Evolutionary conservation across 2,888 invertebrate genomes (phyloP).

Genomic region (Athalia rosae): DNA sequence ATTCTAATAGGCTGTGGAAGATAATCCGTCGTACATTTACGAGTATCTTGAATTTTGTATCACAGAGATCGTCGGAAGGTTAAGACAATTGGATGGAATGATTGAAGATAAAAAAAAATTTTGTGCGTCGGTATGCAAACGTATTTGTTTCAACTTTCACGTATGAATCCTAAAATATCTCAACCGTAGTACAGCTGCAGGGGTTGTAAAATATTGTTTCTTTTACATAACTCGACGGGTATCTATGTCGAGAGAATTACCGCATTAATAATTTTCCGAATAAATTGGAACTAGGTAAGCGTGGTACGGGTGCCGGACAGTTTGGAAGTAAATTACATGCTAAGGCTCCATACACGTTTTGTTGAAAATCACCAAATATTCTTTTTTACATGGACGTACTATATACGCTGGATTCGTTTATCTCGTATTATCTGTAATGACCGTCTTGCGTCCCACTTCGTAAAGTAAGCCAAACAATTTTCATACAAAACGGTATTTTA

Average conservation of each 20-base stretch:
- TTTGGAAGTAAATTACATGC: slow-evolving; percentile 39
- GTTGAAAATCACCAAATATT: slow-evolving; percentile 39
- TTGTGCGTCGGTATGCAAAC: no score
- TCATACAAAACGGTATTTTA: slow-evolving; percentile 33
- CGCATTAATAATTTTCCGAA: slow-evolving; percentile 26
- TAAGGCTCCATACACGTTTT: neutral
- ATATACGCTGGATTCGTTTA: slow-evolving; percentile 19
- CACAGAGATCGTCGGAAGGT: no score
- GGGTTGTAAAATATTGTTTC: neutral
- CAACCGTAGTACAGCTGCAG: neutral
- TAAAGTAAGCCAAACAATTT: neutral
- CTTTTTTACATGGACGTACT: slow-evolving; percentile 1
- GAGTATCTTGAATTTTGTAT: no score
- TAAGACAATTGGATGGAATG: no score
- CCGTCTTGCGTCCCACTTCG: neutral
- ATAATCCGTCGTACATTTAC: no score
- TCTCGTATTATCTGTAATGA: slow-evolving; percentile 34
- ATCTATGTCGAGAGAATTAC: slow-evolving; percentile 22
- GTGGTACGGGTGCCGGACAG: neutral
- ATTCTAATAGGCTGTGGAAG: no score
- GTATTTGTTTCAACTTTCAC: no score
- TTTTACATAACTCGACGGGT: neutral
- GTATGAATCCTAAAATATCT: neutral
- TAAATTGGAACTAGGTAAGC: neutral
- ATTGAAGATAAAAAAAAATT: no score